These are phyloP conservation scores for Lasius fuliginosus DNA, from an alignment of 2,888 invertebrate genomes.

Conservation along the genomic window DNA sequence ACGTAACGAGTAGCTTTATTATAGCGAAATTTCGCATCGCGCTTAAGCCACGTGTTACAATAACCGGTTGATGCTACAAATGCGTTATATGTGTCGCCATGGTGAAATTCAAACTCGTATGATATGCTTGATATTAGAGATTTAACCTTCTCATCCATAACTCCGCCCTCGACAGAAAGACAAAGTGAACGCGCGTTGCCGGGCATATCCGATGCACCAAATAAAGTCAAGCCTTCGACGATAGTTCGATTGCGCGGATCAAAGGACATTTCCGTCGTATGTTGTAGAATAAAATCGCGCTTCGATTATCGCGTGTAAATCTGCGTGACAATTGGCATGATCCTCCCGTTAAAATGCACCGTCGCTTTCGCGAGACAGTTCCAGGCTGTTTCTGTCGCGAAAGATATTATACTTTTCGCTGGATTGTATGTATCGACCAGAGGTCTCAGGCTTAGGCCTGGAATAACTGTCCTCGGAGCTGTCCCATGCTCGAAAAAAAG, in stretches of 20 bases:
- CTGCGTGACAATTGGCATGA: neutral
- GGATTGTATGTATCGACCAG: neutral
- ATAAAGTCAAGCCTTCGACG: constrained; percentile 8
- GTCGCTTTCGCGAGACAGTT: neutral
- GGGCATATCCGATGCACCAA: neutral
- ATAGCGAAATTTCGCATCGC: constrained; percentile 19
- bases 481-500: constrained; percentile 56
- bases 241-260: neutral
- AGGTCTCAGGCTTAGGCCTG: constrained; percentile 8
- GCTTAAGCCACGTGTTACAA: constrained; percentile 17
- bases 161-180: constrained; percentile 12
- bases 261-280: neutral
- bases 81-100: constrained; percentile 1
- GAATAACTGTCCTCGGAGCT: constrained; percentile 5
- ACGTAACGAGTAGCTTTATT: neutral
- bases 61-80: constrained; percentile 37
- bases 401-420: neutral
- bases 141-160: constrained; percentile 45
- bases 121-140: constrained; percentile 52
- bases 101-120: constrained; percentile 29
- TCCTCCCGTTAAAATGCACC: neutral
- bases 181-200: neutral
- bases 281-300: neutral
- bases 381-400: neutral
- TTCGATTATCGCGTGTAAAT: neutral